Percentiles rank a stretch among this genome's conserved stretches.
Evolutionary conservation across 2,113 vertebrate species (phyloP).

Genomic region (Platysteira castanea): DNA sequence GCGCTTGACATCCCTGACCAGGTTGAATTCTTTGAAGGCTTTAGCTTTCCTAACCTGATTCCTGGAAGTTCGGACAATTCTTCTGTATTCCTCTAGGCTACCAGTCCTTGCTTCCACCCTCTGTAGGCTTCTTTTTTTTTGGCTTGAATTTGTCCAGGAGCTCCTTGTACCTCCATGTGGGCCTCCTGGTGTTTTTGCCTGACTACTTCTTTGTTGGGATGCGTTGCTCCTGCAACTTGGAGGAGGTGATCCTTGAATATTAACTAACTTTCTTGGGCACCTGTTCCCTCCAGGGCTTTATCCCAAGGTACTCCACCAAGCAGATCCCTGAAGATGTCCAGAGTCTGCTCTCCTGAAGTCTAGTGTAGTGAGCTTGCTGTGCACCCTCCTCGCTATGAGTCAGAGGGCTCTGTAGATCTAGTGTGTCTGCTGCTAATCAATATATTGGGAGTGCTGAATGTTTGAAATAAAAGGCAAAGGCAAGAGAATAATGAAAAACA

Average conservation of each 20-base stretch:
- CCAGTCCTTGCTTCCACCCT: background rate
- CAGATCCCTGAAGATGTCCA: background rate
- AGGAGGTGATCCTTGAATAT: background rate
- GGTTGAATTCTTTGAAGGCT: background rate
- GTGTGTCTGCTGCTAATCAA: background rate
- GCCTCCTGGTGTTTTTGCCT: background rate
- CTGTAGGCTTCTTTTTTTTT: background rate
- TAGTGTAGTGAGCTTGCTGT: background rate
- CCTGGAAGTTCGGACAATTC: rapidly evolving
- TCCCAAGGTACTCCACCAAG: background rate
- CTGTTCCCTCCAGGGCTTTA: background rate
- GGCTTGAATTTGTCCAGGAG: background rate
- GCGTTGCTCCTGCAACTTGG: background rate
- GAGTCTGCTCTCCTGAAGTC: background rate
- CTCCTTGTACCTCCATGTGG: background rate
- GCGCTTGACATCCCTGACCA: no score
- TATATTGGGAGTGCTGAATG: background rate
- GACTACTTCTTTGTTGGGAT: background rate
- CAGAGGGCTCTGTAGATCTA: background rate
- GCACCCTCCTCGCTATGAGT: background rate
- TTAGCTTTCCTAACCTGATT: background rate
- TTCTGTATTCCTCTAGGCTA: background rate
- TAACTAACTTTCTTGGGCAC: background rate
- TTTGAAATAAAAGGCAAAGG: background rate
- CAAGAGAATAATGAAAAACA: background rate